Percentiles rank a stretch among this genome's conserved stretches.
Evolutionary conservation across 2,888 invertebrate genomes (phyloP).

Genomic region (Ophion slaviceki): DNA sequence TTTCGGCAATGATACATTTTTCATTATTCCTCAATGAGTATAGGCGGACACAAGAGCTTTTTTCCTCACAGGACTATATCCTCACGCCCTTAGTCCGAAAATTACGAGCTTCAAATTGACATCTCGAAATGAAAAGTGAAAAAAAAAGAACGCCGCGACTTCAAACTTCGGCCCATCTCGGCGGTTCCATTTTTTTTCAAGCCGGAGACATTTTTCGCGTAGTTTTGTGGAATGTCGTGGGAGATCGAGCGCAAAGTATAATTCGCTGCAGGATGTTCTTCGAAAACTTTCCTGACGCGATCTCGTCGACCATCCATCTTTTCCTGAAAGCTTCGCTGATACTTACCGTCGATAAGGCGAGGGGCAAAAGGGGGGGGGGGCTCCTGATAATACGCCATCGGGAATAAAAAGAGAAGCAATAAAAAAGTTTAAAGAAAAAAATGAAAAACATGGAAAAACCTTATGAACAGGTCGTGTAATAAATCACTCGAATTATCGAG

Average conservation of each 20-base stretch:
- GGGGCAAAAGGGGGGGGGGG: neutral
- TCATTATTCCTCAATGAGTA: too few relatives aligned
- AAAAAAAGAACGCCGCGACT: too few relatives aligned
- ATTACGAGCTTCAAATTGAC: too few relatives aligned
- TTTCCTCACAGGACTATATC: too few relatives aligned
- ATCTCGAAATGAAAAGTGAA: too few relatives aligned
- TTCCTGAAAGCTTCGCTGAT: slow-evolving; percentile 59
- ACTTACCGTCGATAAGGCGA: slow-evolving; percentile 56
- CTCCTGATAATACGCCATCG: slow-evolving; percentile 8
- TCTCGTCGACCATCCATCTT: slow-evolving; percentile 60
- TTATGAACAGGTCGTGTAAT: slow-evolving; percentile 61
- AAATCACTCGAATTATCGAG: slow-evolving; percentile 65
- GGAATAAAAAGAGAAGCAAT: slow-evolving; percentile 38
- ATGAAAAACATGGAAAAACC: slow-evolving; percentile 50
- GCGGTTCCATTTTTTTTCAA: too few relatives aligned
- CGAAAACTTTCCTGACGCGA: slow-evolving; percentile 52
- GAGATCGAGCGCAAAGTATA: slow-evolving; percentile 46
- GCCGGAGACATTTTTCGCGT: neutral
- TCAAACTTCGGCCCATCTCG: too few relatives aligned
- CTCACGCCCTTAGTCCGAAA: too few relatives aligned
- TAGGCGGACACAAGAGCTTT: too few relatives aligned
- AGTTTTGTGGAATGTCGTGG: slow-evolving; percentile 38
- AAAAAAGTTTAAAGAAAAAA: slow-evolving; percentile 35
- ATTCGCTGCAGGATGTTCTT: slow-evolving; percentile 50
- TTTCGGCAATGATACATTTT: too few relatives aligned